A percentile compares a stretch with the other conserved stretches of the same genome.
These are phyloP conservation scores for Lepus europaeus DNA, from an alignment of 2,113 vertebrate genomes.

Conservation along the genomic window DNA sequence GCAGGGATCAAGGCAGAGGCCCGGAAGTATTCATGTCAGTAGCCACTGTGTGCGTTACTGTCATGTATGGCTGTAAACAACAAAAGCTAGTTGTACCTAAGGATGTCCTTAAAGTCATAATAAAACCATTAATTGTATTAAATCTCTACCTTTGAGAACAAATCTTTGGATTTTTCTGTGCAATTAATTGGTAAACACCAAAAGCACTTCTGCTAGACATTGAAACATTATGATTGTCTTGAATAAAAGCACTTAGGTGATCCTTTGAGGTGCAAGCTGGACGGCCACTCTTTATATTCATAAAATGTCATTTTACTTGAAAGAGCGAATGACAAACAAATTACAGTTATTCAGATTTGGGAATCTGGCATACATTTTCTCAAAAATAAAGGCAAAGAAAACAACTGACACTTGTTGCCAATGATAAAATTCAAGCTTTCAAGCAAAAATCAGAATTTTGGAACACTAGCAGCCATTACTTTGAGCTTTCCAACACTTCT, in stretches of 20 bases:
- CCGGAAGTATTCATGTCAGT: background rate
- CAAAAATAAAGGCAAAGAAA: conserved; percentile 64
- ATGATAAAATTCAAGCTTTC: conserved; percentile 60
- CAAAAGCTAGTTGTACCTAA: background rate
- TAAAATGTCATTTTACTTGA: conserved; percentile 59
- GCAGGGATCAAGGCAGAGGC: background rate
- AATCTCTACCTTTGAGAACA: background rate
- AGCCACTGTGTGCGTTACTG: background rate
- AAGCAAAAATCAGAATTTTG: conserved; percentile 58
- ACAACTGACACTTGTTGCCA: conserved; percentile 55
- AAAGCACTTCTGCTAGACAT: background rate
- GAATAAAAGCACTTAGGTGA: background rate
- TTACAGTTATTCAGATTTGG: conserved; percentile 36
- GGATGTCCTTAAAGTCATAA: conserved; percentile 30
- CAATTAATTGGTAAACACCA: conserved; percentile 13
- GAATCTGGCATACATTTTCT: conserved; percentile 65
- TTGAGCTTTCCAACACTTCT: conserved; percentile 30
- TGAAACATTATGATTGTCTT: background rate
- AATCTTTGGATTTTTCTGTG: background rate
- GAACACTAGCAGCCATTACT: conserved; percentile 26
- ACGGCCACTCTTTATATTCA: conserved; percentile 4
- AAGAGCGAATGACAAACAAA: conserved; percentile 58
- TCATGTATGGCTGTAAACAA: background rate
- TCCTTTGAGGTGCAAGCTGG: background rate
- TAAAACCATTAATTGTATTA: conserved; percentile 24